Evolutionary conservation across 2,797 vertebrate species (phyloP), one percentile per base, ranked within the genome.

Genomic region (Diglossa cyanea): DNA sequence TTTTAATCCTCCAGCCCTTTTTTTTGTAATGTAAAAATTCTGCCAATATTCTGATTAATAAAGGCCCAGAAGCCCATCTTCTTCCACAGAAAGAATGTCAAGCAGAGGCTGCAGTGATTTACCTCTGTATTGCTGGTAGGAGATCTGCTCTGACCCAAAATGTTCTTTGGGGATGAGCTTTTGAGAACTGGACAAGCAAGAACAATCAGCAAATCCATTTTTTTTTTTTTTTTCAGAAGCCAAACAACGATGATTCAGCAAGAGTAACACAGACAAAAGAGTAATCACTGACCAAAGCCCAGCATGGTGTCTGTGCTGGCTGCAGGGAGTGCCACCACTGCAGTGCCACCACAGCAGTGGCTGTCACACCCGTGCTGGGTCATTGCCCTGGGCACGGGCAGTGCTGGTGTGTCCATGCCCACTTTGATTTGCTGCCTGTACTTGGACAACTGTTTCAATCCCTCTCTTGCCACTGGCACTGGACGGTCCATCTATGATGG

Each of bases 21-120:
- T 87, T 50, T 35, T 35, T 17, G 20, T 28, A 91, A 61, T 12
- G 23, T 30, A 45, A 70, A 62, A 70, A 39, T 20, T 62, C 58
- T 81, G 65, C 62, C 47, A 84, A 55, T 35, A 30, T 18, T 71
- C 80, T 79, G 70, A 79, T 90, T 84, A 92, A 81, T 42, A 92
- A 65, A 86, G 85, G 40, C 35, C 35, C 54, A 89, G 63, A 60
- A 93, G 39, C 42, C 42, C 53, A 68, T 18, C 39, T 55, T 79
- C 63, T 89, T 31, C 35, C 65, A 30, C 78, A 83, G 75, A 66
- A 70, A 79, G 37, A 30, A 26, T 63, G 55, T 42, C 70, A 84
- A 25, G 26, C 62, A 93, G 72, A 87, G 39, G 61, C 71, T 70
- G 50, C 16, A 30, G 14, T 1, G 14, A 72, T 81, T 72, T 63